Conservation (phyloP, 2,797 vertebrate species). For the Halcyon chelicuti region DNA sequence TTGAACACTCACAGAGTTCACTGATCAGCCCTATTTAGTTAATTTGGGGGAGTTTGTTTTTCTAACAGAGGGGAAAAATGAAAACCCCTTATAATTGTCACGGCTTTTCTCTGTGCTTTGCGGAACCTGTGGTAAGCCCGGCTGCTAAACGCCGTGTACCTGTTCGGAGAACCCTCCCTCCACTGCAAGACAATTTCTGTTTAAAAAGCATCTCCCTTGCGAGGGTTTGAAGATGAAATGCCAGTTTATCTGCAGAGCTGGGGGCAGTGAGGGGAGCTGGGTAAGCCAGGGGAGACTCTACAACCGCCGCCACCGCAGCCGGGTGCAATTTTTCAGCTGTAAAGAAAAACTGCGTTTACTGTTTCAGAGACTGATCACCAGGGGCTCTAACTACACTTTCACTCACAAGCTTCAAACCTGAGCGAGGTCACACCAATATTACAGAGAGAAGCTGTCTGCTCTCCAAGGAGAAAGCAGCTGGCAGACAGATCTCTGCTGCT, state of each 20-base stretch:
- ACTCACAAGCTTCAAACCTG: not conserved
- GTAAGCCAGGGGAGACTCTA: not conserved
- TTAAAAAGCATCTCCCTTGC: not conserved
- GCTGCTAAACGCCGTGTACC: not conserved
- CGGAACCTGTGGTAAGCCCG: not conserved
- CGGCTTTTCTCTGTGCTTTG: not conserved
- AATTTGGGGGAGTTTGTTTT: not conserved
- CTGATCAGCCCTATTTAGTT: not conserved
- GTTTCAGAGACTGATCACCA: not conserved
- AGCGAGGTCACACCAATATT: not conserved
- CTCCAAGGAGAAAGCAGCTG: not conserved
- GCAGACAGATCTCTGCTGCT: not conserved
- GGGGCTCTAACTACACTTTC: not conserved
- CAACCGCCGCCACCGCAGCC: not conserved
- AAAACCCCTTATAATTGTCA: too few species aligned
- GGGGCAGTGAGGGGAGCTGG: not conserved
- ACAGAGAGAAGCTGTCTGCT: not conserved
- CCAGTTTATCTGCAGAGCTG: not conserved
- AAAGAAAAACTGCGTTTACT: not conserved
- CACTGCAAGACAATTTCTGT: not conserved
- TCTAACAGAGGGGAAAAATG: not conserved
- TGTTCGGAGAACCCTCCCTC: not conserved
- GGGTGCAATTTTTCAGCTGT: not conserved
- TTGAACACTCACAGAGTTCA: not conserved
- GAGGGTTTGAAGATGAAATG: not conserved